Evolutionary conservation across 2,888 invertebrate genomes (phyloP), one percentile per base, ranked within the genome.

Genomic region (Hirtodrosophila duncani): DNA sequence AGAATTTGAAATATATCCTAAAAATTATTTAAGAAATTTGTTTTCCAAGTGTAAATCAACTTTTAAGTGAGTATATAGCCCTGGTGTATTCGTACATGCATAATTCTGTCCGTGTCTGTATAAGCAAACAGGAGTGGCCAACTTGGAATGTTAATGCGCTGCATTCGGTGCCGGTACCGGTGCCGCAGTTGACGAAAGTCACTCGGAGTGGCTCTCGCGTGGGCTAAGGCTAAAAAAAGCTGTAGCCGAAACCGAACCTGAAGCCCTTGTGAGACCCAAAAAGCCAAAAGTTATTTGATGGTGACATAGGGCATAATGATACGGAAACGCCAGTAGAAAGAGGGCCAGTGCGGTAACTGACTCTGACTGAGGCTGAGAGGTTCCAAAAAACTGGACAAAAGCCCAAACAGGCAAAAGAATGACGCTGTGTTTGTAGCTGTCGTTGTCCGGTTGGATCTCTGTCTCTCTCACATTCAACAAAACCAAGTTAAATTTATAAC

Each of bases 81-180:
- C 33, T 27, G 48, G 16, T 45, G 45, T 38, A 27, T 27, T 24
- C 31, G 36, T 42, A 58, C 38, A 60, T 39, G 53, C 36, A 60
- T 49, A 49, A 42, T 56, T 60, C 39, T 42, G 26, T 26, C 34
- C 31, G 39, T 42, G 36, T 38, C 33, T 21, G 36, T 72, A 66
- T 56, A 67, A 57, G 64, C 66, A 69, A 69, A 81, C 81, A 81
- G 81, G 75, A 81, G 75, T 81, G 81, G 81, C 75, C 70, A 74
- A 70, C 45, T 52, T 72, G 75, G 81, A 75, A 81, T 75, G 81
- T 75, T 74, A 80, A 74, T 74, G 74, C 66, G 81, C 72, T 77
- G 72, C 80, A 72, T 65, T 66, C 65, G 67, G 48, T 65, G 63
- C 24, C 51, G 14, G 21, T 42, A 18, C 7, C 30, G 14, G 37